Evolutionary conservation across 2,888 invertebrate species (phyloP), one percentile per base, ranked within the genome.

Genomic region (Lepidochrysops patricia): DNA sequence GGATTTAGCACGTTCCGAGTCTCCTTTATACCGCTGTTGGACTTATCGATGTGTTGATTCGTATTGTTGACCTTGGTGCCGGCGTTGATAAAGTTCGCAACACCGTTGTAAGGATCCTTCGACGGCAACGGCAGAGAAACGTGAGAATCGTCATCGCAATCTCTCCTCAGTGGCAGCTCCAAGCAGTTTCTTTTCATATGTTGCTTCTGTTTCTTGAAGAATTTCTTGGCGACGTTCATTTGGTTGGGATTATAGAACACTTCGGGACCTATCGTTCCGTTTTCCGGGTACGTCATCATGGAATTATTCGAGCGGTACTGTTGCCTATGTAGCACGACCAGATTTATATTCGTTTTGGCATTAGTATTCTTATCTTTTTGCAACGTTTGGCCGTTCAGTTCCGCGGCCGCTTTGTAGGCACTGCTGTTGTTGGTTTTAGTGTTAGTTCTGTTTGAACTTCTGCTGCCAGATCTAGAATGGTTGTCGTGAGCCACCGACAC

Each of bases 211-310:
- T 95, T 96, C 70, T 95, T 95, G 81, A 98, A 98, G 77, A 97
- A 98, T 74, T 96, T 96, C 66, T 96, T 92, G 0, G 98, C 98
- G 0, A 97, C 96, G 35, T 96, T 97, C 79, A 96, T 97, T 81
- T 98, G 98, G 77, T 96, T 95, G 0, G 97, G 96, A 80, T 98
- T 97, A 76, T 97, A 97, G 80, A 97, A 98, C 73, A 95, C 91
- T 64, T 96, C 95, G 0, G 95, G 94, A 0, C 92, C 93, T 0
- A 84, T 66, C 0, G 84, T 82, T 0, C 80, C 80, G 0, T 83
- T 88, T 29, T 92, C 92, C 0, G 92, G 91, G 61, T 90, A 91
- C 0, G 93, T 93, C 69, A 93, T 92, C 74, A 91, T 91, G 0
- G 92, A 92, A 69, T 92, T 92, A 67, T 93, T 93, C 0, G 92